These are phyloP conservation scores for Diplodus sargus DNA, from an alignment of 2,797 vertebrate genomes.

Conservation along the genomic window DNA sequence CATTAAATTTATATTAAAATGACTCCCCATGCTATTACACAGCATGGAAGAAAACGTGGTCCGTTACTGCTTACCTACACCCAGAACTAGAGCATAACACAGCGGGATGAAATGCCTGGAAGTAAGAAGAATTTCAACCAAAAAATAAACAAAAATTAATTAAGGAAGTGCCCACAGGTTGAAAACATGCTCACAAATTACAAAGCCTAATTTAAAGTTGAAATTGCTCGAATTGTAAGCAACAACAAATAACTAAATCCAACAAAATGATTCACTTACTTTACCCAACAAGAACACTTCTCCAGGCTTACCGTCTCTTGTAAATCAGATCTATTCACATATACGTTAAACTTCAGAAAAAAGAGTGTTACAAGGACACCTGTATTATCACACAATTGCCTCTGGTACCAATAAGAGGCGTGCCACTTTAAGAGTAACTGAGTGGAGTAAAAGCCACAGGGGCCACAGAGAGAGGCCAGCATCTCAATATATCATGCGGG, in stretches of 20 bases:
- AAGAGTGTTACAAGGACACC: background rate
- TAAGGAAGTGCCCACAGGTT: constrained; percentile 12
- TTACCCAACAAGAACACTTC: background rate
- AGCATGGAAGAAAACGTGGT: background rate
- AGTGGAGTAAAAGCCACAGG: constrained; percentile 50
- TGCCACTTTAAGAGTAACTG: constrained; percentile 63
- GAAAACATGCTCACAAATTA: constrained; percentile 39
- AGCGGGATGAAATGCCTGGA: constrained; percentile 27
- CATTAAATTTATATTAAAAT: constrained; percentile 32
- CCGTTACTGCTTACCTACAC: constrained; percentile 17
- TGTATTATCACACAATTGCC: constrained; percentile 1
- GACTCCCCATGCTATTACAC: constrained; percentile 20
- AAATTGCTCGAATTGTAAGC: constrained; percentile 4
- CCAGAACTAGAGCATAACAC: constrained; percentile 34
- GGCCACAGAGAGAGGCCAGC: constrained; percentile 49
- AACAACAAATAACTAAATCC: constrained; percentile 1
- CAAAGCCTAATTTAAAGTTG: constrained; percentile 12
- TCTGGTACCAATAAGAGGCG: background rate
- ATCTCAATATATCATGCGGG: constrained; percentile 57
- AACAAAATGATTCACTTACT: background rate
- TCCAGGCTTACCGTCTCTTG: constrained; percentile 1
- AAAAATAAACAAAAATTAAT: constrained; percentile 37
- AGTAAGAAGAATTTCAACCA: constrained; percentile 5
- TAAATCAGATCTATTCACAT: background rate
- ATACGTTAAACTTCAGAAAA: background rate